A percentile compares a stretch with the other conserved stretches of the same genome.
phyloP scores from a whole-genome alignment of 2,797 vertebrate genomes.

The Ibycter americanus region DNA sequence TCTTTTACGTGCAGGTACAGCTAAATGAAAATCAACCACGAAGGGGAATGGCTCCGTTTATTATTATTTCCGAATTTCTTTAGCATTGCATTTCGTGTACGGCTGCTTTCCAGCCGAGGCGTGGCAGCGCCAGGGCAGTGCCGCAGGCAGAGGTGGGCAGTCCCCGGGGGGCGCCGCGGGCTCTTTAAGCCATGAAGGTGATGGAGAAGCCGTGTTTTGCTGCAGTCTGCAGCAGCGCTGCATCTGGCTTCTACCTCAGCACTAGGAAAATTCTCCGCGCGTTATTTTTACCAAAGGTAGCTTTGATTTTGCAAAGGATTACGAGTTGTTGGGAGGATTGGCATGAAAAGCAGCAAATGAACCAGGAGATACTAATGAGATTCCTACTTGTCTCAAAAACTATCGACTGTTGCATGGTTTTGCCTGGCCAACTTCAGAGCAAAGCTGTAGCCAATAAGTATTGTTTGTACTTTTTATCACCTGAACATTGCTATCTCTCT shows the following conservation, averaged over 20 bases:
- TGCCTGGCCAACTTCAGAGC: background rate
- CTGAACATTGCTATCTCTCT: background rate
- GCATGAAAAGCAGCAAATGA: background rate
- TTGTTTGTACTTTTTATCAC: background rate
- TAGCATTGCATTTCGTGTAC: background rate
- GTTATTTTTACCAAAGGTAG: background rate
- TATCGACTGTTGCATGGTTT: background rate
- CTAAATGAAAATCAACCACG: background rate
- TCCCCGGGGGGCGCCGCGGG: rapidly evolving
- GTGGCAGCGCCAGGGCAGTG: background rate
- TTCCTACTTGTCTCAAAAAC: background rate
- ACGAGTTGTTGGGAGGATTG: background rate
- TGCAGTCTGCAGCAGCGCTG: background rate
- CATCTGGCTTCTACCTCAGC: background rate
- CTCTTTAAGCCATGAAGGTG: rapidly evolving
- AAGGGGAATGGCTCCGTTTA: background rate
- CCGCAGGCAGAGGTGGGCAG: background rate
- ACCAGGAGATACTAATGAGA: background rate
- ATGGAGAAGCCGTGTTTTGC: background rate
- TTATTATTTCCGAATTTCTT: background rate
- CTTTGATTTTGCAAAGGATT: background rate
- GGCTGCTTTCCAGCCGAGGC: background rate
- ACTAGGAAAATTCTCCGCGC: background rate
- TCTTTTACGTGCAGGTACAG: background rate
- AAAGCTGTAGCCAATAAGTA: background rate